Conservation (phyloP, 2,113 vertebrate species). For the Mesitornis unicolor region DNA sequence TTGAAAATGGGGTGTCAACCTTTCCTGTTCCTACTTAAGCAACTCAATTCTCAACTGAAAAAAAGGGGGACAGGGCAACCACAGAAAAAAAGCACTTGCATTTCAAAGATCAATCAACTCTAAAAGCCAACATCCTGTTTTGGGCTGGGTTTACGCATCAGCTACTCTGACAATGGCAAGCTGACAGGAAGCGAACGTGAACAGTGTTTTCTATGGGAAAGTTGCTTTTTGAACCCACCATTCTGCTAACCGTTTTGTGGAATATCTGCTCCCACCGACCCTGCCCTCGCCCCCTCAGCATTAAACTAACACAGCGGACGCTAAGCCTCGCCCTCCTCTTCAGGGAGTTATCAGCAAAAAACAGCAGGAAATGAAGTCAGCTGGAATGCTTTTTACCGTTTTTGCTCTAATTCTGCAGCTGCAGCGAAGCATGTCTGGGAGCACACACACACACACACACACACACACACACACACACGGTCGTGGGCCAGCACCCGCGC, state of each 20-base stretch:
- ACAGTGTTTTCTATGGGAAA: neutral
- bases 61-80: neutral
- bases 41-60: neutral
- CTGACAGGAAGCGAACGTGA: conserved; percentile 56
- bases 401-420: conserved; percentile 65
- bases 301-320: neutral
- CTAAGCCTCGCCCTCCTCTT: conserved; percentile 48
- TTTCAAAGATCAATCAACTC: conserved; percentile 45
- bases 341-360: conserved; percentile 68
- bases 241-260: neutral
- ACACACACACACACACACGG: neutral
- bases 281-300: neutral
- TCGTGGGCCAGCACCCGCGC: neutral
- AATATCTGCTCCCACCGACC: neutral
- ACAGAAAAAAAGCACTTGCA: neutral
- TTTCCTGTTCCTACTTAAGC: neutral
- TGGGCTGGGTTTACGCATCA: neutral
- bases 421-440: neutral
- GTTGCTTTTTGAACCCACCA: neutral
- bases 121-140: conserved; percentile 75
- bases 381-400: conserved; percentile 51
- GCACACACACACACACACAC: neutral
- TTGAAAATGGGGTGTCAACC: neutral
- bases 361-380: conserved; percentile 73
- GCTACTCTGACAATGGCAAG: conserved; percentile 1